Base-by-base conservation (phyloP, 1,140 invertebrate species). In the Drosophila melanica region DNA sequence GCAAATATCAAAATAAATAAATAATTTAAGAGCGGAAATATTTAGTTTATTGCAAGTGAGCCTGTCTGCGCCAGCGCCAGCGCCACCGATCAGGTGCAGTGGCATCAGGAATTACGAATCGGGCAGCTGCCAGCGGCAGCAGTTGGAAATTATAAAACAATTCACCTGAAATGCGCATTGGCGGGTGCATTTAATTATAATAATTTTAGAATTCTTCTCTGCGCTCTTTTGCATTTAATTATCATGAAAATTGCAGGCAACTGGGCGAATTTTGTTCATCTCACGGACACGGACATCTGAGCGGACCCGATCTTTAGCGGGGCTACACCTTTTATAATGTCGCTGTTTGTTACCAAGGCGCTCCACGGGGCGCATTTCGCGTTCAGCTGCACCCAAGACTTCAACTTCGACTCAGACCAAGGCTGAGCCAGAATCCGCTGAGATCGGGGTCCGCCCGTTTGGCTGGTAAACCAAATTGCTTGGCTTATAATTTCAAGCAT, bases 131-230 rank as follows among this genome's bases (percentile, higher is more conserved):
- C 65, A 37, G 50, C 23, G 47, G 44, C 65, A 63, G 51, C 62
- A 58, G 50, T 50, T 74, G 68, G 11, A 80, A 89, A 89, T 89
- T 89, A 89, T 90, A 89, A 89, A 89, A 80, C 84, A 90, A 89
- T 89, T 90, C 80, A 70, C 62, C 37, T 79, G 84, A 86, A 89
- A 89, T 86, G 79, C 82, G 67, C 82, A 79, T 84, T 77, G 82
- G 84, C 84, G 85, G 84, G 84, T 87, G 84, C 84, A 87, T 87
- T 90, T 89, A 89, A 87, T 87, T 87, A 87, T 87, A 87, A 87
- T 87, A 87, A 87, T 89, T 87, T 86, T 75, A 39, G 48, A 65
- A 50, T 60, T 77, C 64, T 54, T 37, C 65, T 59, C 75, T 50
- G 47, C 16, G 65, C 69, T 77, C 73, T 44, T 71, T 66, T 87